Conservation (phyloP, 2,888 invertebrate species). For the Proisotoma minuta region DNA sequence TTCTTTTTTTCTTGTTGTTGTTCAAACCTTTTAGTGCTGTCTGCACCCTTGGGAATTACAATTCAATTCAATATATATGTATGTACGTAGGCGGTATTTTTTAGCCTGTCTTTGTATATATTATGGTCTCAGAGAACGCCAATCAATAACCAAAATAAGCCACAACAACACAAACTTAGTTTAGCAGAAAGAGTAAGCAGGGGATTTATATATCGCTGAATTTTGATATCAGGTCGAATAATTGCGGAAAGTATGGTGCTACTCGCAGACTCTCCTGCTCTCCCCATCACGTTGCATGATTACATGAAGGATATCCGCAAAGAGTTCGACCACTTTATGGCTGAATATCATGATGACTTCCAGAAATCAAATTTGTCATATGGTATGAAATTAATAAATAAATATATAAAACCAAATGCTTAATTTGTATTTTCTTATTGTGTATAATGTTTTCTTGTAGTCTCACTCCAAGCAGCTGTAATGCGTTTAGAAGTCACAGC, state of each 20-base stretch:
- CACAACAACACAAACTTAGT: no score
- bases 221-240: slow-evolving; percentile 36
- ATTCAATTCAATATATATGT: no score
- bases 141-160: no score
- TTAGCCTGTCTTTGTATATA: no score
- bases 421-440: slow-evolving; percentile 13
- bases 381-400: slow-evolving; percentile 32
- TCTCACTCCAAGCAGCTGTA: slow-evolving; percentile 43
- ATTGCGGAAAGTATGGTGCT: slow-evolving; percentile 43
- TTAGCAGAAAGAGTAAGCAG: neutral
- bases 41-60: neutral
- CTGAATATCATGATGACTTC: slow-evolving; percentile 46
- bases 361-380: slow-evolving; percentile 47
- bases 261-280: slow-evolving; percentile 44
- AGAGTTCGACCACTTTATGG: slow-evolving; percentile 47
- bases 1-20: neutral
- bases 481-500: slow-evolving; percentile 46
- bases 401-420: neutral
- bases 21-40: neutral
- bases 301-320: slow-evolving; percentile 46
- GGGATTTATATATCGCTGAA: no score
- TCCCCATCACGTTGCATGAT: slow-evolving; percentile 46
- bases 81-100: no score
- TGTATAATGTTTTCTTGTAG: slow-evolving; percentile 24
- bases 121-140: no score